These are phyloP conservation scores for Holocentrus rufus DNA, from an alignment of 2,797 vertebrate genomes.

Conservation along the genomic window DNA sequence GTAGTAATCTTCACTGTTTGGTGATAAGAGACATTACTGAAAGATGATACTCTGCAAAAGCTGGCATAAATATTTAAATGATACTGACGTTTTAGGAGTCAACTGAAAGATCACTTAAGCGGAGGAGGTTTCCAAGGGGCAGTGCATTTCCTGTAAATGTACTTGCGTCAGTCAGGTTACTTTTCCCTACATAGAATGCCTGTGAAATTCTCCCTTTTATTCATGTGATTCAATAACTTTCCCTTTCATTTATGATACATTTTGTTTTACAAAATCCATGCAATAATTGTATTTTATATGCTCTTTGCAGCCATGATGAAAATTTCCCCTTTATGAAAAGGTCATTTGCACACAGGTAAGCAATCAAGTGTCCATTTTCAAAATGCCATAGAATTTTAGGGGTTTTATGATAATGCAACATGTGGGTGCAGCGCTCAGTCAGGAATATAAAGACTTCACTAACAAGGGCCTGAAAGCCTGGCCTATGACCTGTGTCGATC, in stretches of 20 bases:
- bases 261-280: conserved; percentile 50
- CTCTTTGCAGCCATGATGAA: conserved; percentile 58
- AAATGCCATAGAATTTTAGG: conserved; percentile 57
- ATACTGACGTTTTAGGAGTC: not conserved
- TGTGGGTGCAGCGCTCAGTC: conserved; percentile 49
- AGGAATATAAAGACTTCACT: conserved; percentile 70
- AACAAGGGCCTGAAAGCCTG: conserved; percentile 54
- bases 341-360: conserved; percentile 13
- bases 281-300: conserved; percentile 63
- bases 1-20: not conserved
- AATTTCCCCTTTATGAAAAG: conserved; percentile 46
- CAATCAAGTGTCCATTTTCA: conserved; percentile 29
- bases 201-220: conserved; percentile 69
- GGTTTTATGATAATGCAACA: conserved; percentile 39
- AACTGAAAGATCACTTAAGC: conserved; percentile 14
- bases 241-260: conserved; percentile 68
- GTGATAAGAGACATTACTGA: conserved; percentile 6
- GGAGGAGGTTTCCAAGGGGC: conserved; percentile 16
- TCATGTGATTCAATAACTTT: conserved; percentile 49
- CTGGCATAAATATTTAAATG: conserved; percentile 1
- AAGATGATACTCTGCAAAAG: conserved; percentile 22
- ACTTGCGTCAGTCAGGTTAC: conserved; percentile 7
- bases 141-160: conserved; percentile 17
- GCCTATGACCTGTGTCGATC: conserved; percentile 52
- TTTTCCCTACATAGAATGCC: conserved; percentile 43